Conservation (phyloP, 2,888 invertebrate genomes). For the Scaptomyza tumidula region DNA sequence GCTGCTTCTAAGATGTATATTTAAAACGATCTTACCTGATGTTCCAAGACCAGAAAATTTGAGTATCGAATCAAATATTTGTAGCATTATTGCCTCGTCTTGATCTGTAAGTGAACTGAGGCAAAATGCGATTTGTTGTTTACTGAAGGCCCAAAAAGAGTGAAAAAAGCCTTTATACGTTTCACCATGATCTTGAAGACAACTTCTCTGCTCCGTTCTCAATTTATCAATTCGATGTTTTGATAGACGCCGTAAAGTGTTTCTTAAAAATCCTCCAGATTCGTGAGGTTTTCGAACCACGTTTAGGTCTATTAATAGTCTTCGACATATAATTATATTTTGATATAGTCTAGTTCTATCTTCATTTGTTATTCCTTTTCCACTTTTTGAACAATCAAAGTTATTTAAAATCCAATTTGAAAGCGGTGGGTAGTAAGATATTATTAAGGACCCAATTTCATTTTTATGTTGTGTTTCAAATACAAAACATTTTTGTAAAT, state of each 20-base stretch:
- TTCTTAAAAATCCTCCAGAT: constrained; percentile 93
- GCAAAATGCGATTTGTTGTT: constrained; percentile 91
- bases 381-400: constrained; percentile 87
- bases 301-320: constrained; percentile 93
- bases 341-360: constrained; percentile 95
- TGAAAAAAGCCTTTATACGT: constrained; percentile 94
- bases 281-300: constrained; percentile 93
- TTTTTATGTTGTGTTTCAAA: constrained; percentile 95
- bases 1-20: background rate
- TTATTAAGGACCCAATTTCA: constrained; percentile 96
- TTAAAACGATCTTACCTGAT: constrained; percentile 84
- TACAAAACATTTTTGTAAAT: constrained; percentile 93
- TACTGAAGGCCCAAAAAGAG: constrained; percentile 95
- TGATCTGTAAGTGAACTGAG: constrained; percentile 93
- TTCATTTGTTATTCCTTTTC: constrained; percentile 92
- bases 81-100: constrained; percentile 93
- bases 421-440: constrained; percentile 94
- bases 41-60: constrained; percentile 94
- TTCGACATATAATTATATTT: constrained; percentile 92
- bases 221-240: constrained; percentile 93
- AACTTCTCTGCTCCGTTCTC: constrained; percentile 88
- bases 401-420: constrained; percentile 93
- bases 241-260: constrained; percentile 93
- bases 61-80: constrained; percentile 94
- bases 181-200: constrained; percentile 90